Percentiles rank a stretch among this genome's conserved stretches.
These are phyloP conservation scores for Phortica okadai DNA, from an alignment of 2,888 invertebrate genomes.

Conservation along the genomic window DNA sequence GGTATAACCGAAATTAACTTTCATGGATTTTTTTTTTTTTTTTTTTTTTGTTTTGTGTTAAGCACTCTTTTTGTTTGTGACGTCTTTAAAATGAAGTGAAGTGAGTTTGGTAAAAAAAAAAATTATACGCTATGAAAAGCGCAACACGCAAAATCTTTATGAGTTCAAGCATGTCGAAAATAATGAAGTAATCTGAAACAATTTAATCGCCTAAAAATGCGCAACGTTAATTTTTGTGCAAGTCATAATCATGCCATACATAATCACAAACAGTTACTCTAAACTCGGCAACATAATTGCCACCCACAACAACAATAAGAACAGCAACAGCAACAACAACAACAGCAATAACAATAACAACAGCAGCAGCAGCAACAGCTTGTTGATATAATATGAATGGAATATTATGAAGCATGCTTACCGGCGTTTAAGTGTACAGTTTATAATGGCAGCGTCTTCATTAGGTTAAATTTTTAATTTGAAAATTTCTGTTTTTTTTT, in stretches of 20 bases:
- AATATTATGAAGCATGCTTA: too few relatives aligned
- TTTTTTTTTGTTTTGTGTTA: neutral
- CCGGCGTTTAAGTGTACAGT: too few relatives aligned
- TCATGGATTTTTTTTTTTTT: neutral
- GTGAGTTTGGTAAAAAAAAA: neutral
- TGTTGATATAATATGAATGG: neutral
- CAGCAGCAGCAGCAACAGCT: neutral
- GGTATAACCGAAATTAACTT: too few relatives aligned
- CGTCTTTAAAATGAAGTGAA: constrained; percentile 7
- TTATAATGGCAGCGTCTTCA: too few relatives aligned
- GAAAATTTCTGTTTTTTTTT: too few relatives aligned
- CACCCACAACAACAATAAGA: neutral
- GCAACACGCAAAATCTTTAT: neutral
- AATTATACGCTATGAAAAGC: neutral
- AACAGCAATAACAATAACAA: neutral
- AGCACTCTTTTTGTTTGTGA: neutral
- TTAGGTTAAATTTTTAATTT: too few relatives aligned
- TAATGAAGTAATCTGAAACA: neutral
- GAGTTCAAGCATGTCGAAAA: neutral
- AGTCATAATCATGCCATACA: neutral
- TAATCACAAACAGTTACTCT: neutral
- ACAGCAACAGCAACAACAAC: neutral
- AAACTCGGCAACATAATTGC: neutral
- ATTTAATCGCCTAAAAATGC: neutral
- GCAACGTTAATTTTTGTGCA: neutral